phyloP scores from a whole-genome alignment of 1,140 invertebrate species.

The Cotesia vestalis region DNA sequence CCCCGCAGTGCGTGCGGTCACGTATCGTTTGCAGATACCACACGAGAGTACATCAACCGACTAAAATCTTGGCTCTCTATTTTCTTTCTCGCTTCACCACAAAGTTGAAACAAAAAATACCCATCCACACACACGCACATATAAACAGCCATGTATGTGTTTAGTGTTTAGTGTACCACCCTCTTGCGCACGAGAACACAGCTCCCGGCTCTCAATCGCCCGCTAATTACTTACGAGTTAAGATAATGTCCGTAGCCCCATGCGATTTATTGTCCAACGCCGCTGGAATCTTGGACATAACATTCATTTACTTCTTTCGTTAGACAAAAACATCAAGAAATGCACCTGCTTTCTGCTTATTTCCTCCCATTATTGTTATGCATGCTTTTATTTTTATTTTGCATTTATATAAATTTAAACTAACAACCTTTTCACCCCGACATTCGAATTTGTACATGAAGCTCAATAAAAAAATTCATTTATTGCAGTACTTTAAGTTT shows the following conservation, averaged over 20 bases:
- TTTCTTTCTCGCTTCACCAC: slow-evolving; percentile 2
- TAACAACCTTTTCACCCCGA: too few species aligned
- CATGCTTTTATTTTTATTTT: too few species aligned
- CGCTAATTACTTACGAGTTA: slow-evolving; percentile 40
- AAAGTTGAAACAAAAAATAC: neutral
- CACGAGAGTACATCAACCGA: slow-evolving; percentile 35
- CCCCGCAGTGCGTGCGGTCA: slow-evolving; percentile 44
- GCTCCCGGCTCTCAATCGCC: slow-evolving; percentile 24
- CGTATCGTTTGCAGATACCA: slow-evolving; percentile 39
- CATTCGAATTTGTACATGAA: too few species aligned
- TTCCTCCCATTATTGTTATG: too few species aligned
- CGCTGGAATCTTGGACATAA: slow-evolving; percentile 10
- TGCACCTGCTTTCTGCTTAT: slow-evolving; percentile 3
- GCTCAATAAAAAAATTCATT: too few species aligned
- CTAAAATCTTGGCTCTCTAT: slow-evolving; percentile 36
- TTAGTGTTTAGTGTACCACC: neutral
- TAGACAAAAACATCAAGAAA: slow-evolving; percentile 6
- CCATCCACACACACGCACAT: slow-evolving; percentile 1
- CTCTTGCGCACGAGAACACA: slow-evolving; percentile 14
- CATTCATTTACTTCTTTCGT: slow-evolving; percentile 11
- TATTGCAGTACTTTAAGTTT: too few species aligned
- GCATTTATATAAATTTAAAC: too few species aligned
- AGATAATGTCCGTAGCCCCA: slow-evolving; percentile 29
- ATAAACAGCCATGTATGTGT: neutral
- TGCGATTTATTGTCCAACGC: slow-evolving; percentile 29